Evolutionary conservation across 1,140 invertebrate species (phyloP).

Genomic region (Macrobrachium rosenbergii): DNA sequence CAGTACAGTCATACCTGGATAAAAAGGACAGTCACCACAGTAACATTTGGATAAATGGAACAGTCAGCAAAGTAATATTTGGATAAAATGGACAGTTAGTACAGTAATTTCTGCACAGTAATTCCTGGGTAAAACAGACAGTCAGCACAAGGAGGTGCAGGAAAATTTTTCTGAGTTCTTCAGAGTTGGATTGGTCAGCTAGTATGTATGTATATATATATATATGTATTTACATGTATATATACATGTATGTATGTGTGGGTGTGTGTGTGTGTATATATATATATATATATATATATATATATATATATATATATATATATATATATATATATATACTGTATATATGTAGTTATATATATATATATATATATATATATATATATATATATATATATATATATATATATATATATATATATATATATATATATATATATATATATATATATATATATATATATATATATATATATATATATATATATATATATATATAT

Average conservation of each 20-base stretch:
- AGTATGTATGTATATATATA: slow-evolving; percentile 33
- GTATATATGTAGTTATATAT: background rate
- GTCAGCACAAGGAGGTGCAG: too few species aligned
- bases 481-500: slow-evolving; percentile 14
- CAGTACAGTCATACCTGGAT: too few species aligned
- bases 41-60: too few species aligned
- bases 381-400: slow-evolving; percentile 17
- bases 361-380: slow-evolving; percentile 13
- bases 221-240: slow-evolving; percentile 12
- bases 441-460: slow-evolving; percentile 9
- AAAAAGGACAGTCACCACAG: too few species aligned
- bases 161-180: too few species aligned
- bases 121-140: too few species aligned
- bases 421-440: slow-evolving; percentile 17
- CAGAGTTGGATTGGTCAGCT: too few species aligned
- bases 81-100: too few species aligned
- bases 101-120: too few species aligned
- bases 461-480: slow-evolving; percentile 11
- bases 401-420: slow-evolving; percentile 14
- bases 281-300: slow-evolving; percentile 30
- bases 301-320: slow-evolving; percentile 25
- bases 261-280: background rate
- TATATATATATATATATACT: slow-evolving; percentile 33
- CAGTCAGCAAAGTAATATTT: too few species aligned
- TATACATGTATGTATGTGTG: background rate